Evolutionary conservation across 2,113 vertebrate species (phyloP), one percentile per base, ranked within the genome.

Genomic region (Furnarius figulus): DNA sequence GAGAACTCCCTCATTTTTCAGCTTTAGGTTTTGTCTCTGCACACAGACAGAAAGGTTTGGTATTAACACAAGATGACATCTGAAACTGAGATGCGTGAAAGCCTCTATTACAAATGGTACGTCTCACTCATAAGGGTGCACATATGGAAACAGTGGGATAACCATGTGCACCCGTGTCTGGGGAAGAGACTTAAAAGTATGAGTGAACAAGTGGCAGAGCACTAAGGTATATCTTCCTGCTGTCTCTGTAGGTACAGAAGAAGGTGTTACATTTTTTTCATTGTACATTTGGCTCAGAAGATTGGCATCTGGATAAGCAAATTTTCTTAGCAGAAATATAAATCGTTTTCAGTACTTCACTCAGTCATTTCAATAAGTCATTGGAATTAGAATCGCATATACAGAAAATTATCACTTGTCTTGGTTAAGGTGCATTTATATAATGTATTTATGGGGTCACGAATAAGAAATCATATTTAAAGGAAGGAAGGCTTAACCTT

Each of bases 341-440:
- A 92, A 23, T 31, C 61, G 4, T 30, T 90, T 80, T 76, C 68
- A 61, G 23, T 37, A 27, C 27, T 68, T 95, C 44, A 71, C 47
- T 47, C 33, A 61, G 30, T 20, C 23, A 79, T 72, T 78, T 75
- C 35, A 72, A 19, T 17, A 53, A 83, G 27, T n/a, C 33, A 37
- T 76, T 90, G 42, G 35, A 91, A 83, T 65, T 89, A 77, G 9
- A 94, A 49, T 7, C 74, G 3, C 65, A 61, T 39, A 37, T 49
- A 91, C 94, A 95, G 30, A 77, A n/a, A 68, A 74, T 85, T 86
- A 95, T 94, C 30, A 63, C 47, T 44, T 52, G 5, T 81, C 96
- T 96, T 88, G 42, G 78, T 77, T 90, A 92, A 55, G 9, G 6
- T 30, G 17, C 11, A 47, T 71, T 81, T 85, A 35, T 68, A 63